Base-by-base conservation (phyloP, 2,888 invertebrate genomes). In the Apamea sordens region DNA sequence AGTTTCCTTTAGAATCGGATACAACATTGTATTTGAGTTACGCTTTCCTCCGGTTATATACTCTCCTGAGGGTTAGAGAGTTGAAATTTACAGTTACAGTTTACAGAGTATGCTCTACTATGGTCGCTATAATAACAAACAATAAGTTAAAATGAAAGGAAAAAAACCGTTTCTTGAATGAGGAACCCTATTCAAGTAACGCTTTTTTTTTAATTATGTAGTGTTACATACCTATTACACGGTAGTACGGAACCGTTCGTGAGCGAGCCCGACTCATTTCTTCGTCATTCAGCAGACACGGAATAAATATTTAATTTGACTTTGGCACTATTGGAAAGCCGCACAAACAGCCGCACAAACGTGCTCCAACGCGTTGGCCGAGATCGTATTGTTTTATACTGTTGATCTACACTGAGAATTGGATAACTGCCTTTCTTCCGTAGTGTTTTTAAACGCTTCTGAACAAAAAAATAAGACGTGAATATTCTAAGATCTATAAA, bases 1-100 rank as follows among this genome's bases (percentile, higher is more conserved):
- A 44, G 83, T 83, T 86, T 85, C 76, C 76, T 68, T 65, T 71
- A 32, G 28, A 73, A 68, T 44, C 76, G 83, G 76, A 76, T 79
- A 74, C 28, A 83, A 72, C 63, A 78, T 53, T 79, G 82, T 68
- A 64, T 41, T 67, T 80, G 68, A 83, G 10, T 76, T 44, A 79
- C 77, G 73, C 65, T 79, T 85, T 79, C 86, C 86, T 73, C 15
- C 50, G 0, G 24, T 71, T 79, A 47, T 71, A 64, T 61, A 69
- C 56, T 67, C 2, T 64, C n/a, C n/a, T 56, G 32, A 63, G 10
- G 59, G 18, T 69, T 47, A 67, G 44, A 76, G 59, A 71, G 64
- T 21, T 68, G 44, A 50, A 18, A 50, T 50, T 18, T 21, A 41
- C 41, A 41, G 41, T 41, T 41, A 41, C 41, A 41, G 41, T 41